Conservation (phyloP, 2,888 invertebrate species). For the Coleophora flavipennella region DNA sequence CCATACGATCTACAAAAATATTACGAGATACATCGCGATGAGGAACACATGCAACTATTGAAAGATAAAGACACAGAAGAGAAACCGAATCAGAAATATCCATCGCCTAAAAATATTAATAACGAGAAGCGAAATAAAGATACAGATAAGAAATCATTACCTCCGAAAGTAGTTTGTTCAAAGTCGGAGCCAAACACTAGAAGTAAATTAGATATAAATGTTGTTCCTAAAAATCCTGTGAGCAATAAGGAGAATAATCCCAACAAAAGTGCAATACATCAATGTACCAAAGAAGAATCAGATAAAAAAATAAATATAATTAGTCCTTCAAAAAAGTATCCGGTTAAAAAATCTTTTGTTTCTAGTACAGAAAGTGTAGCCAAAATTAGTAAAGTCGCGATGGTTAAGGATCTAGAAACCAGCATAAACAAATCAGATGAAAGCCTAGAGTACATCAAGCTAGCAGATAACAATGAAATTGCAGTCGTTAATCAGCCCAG, state of each 20-base stretch:
- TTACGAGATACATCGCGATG: conserved; percentile 62
- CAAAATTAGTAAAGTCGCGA: conserved; percentile 58
- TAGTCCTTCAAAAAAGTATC: conserved; percentile 67
- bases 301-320: conserved; percentile 55
- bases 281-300: conserved; percentile 61
- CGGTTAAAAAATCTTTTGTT: conserved; percentile 54
- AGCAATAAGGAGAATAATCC: conserved; percentile 44
- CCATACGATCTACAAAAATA: conserved; percentile 67
- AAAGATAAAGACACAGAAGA: conserved; percentile 47
- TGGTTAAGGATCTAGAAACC: conserved; percentile 62
- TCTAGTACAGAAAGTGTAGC: conserved; percentile 51
- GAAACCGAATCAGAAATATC: conserved; percentile 38
- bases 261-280: conserved; percentile 59
- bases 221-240: conserved; percentile 32
- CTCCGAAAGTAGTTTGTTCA: conserved; percentile 26
- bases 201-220: conserved; percentile 32
- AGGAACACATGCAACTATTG: conserved; percentile 55
- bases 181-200: conserved; percentile 25
- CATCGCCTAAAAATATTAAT: conserved; percentile 43
- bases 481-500: conserved; percentile 65
- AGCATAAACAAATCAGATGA: conserved; percentile 57
- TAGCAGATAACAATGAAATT: conserved; percentile 60
- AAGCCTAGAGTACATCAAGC: conserved; percentile 59
- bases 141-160: conserved; percentile 28
- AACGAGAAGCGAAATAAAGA: conserved; percentile 35